Evolutionary conservation across 2,113 vertebrate species (phyloP).

Genomic region (Cyanistes caeruleus): DNA sequence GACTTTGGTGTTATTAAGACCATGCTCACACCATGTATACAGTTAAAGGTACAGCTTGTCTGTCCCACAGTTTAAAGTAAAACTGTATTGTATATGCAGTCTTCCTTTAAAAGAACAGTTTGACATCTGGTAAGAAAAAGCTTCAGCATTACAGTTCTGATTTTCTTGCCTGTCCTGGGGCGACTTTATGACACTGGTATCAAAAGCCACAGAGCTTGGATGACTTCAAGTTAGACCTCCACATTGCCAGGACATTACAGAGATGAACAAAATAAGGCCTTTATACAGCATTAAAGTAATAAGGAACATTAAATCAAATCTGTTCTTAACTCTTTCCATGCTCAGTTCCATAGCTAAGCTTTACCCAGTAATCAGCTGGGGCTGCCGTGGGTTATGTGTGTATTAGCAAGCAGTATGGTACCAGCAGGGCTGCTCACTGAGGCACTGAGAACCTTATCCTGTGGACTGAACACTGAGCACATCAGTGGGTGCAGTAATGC

Average conservation of each 20-base stretch:
- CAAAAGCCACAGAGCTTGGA: neutral
- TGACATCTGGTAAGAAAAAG: neutral
- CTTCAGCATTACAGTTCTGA: neutral
- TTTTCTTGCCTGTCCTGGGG: neutral
- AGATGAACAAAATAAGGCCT: neutral
- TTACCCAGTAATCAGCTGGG: neutral
- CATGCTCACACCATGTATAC: neutral
- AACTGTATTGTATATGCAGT: neutral
- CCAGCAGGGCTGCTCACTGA: neutral
- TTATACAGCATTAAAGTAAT: neutral
- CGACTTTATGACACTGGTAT: too few relatives aligned
- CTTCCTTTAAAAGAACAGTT: neutral
- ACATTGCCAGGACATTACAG: neutral
- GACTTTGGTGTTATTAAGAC: neutral
- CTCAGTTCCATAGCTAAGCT: neutral
- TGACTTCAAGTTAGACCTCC: neutral
- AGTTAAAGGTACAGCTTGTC: neutral
- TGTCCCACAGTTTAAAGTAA: neutral
- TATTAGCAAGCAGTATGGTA: neutral
- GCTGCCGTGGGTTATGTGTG: fast-evolving
- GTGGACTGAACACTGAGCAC: neutral
- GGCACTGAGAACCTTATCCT: neutral
- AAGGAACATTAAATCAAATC: neutral
- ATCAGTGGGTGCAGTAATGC: neutral
- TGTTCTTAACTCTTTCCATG: neutral